Conservation (phyloP, 2,888 invertebrate genomes). For the Meghimatium bilineatum region DNA sequence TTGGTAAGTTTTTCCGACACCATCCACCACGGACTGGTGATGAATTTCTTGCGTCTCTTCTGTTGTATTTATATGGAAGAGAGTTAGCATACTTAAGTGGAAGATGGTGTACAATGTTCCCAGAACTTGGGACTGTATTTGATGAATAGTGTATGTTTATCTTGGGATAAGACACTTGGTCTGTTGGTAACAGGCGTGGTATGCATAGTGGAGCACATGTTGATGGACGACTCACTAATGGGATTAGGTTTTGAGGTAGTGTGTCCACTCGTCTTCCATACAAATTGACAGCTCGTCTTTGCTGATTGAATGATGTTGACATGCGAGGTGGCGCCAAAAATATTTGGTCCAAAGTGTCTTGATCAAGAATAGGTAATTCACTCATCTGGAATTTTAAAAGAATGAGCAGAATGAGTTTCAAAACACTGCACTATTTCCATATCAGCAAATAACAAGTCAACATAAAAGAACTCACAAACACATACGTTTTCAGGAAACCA, state of each 20-base stretch:
- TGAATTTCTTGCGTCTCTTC: background rate
- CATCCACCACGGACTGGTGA: constrained; percentile 24
- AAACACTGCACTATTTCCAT: background rate
- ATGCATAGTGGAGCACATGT: background rate
- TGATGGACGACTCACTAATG: constrained; percentile 14
- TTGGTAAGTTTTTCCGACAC: constrained; percentile 34
- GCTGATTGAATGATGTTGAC: constrained; percentile 13
- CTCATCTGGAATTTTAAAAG: constrained; percentile 21
- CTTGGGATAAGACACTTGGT: constrained; percentile 30
- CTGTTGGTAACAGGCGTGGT: constrained; percentile 20
- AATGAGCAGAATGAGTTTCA: background rate
- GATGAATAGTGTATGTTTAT: constrained; percentile 41
- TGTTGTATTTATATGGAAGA: constrained; percentile 25
- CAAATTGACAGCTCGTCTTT: constrained; percentile 18
- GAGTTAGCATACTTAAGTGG: background rate
- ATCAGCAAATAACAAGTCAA: too few species aligned
- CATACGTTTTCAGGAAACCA: too few species aligned
- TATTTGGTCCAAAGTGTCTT: constrained; percentile 45
- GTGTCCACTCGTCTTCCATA: constrained; percentile 12
- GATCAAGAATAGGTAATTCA: constrained; percentile 51
- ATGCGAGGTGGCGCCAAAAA: constrained; percentile 48
- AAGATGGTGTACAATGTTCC: constrained; percentile 20
- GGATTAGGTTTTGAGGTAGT: background rate
- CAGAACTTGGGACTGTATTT: background rate
- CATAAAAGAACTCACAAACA: too few species aligned